Evolutionary conservation across 2,797 vertebrate genomes (phyloP).

Genomic region (Sardinella longiceps): DNA sequence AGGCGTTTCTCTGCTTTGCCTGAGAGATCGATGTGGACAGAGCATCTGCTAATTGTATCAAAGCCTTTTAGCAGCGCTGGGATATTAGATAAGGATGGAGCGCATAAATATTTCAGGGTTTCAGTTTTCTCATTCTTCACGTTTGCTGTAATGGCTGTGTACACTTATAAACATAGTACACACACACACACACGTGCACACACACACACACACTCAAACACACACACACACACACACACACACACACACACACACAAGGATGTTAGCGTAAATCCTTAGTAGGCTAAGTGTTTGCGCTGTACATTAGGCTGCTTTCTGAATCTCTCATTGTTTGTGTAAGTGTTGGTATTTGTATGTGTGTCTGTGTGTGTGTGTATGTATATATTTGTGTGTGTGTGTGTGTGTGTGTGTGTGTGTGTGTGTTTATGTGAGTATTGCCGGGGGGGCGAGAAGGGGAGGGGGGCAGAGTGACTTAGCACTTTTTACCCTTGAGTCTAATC

Average conservation of each 20-base stretch:
- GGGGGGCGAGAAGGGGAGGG: too few species aligned
- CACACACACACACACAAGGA: background rate
- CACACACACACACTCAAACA: background rate
- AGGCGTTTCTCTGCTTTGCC: background rate
- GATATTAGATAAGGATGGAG: conserved; percentile 44
- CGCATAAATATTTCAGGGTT: conserved; percentile 44
- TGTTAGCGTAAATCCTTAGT: background rate
- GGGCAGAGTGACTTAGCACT: background rate
- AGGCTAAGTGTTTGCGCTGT: background rate
- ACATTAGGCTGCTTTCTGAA: background rate
- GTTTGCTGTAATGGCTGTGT: conserved; percentile 11
- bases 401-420: background rate
- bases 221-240: background rate
- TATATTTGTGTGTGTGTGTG: background rate
- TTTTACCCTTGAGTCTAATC: conserved; percentile 10
- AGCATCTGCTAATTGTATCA: conserved; percentile 47
- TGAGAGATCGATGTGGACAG: conserved; percentile 51
- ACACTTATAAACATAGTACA: background rate
- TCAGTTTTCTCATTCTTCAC: conserved; percentile 39
- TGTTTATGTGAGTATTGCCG: background rate
- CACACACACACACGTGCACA: background rate
- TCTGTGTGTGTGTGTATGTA: too few species aligned
- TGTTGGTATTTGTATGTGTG: too few species aligned
- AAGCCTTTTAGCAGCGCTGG: conserved; percentile 48
- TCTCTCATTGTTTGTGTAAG: background rate